Conservation (phyloP, 2,113 vertebrate genomes). For the Myiozetetes cayanensis region DNA sequence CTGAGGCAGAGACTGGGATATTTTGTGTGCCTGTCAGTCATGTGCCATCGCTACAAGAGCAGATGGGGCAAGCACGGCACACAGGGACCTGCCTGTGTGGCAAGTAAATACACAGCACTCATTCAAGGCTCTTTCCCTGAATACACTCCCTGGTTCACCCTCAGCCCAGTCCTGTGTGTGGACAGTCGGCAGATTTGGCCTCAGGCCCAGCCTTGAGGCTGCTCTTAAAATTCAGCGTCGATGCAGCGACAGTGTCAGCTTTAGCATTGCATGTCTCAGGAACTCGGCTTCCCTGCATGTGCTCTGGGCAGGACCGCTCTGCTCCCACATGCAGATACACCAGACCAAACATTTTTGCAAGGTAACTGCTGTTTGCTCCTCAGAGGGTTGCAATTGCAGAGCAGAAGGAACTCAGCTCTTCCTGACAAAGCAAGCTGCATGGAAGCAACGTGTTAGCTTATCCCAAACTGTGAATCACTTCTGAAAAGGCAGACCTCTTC, state of each 20-base stretch:
- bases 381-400: neutral
- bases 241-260: neutral
- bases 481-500: constrained; percentile 26
- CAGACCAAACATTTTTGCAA: neutral
- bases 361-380: neutral
- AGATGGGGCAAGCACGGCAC: constrained; percentile 52
- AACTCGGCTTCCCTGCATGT: fast-evolving
- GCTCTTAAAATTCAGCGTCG: constrained; percentile 52
- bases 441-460: neutral
- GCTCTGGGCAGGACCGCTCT: fast-evolving
- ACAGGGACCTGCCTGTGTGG: constrained; percentile 9
- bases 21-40: constrained; percentile 49
- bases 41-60: constrained; percentile 19
- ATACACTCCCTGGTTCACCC: neutral
- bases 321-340: fast-evolving
- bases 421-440: neutral
- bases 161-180: neutral
- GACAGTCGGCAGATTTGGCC: constrained; percentile 49
- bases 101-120: constrained; percentile 30
- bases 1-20: constrained; percentile 9
- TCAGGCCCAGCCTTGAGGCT: constrained; percentile 65
- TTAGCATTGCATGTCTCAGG: neutral
- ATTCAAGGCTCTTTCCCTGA: neutral
- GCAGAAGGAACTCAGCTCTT: neutral
- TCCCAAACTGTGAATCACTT: neutral